Base-by-base conservation (phyloP, 2,888 invertebrate genomes). In the Agrochola litura region DNA sequence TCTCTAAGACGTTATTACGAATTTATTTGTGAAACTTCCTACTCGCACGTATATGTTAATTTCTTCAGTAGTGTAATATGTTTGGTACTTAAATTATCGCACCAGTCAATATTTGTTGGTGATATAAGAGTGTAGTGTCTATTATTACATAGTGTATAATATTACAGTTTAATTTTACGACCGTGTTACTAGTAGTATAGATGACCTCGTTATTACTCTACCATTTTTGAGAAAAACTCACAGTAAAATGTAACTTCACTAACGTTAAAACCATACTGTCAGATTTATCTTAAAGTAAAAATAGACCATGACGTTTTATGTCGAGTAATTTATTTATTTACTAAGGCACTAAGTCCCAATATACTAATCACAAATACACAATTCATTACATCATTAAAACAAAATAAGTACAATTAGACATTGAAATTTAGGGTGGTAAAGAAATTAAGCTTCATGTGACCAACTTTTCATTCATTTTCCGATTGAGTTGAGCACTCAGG, bases 41-140 rank as follows among this genome's bases (percentile, higher is more conserved):
- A 49, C 22, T 74, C 37, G 56, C 73, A 76, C 56, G 58, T 68
- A 19, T 30, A 43, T 54, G 70, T 43, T 81, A 83, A 79, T 86
- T 54, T 70, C 58, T 65, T 74, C 63, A 52, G 0, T 65, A 68
- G 68, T 70, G 74, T 68, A 46, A 58, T 69, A 30, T 52, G 63
- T 84, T 69, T 67, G 80, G 84, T 60, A 66, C 46, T 54, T 73
- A 37, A 67, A 85, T 77, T 72, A 78, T 71, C 68, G 54, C 14
- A 58, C 52, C 54, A 67, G 73, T 85, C 61, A 82, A 74, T 82
- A 77, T 74, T 65, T 49, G 73, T 69, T 58, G 6, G 61, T 77
- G 58, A 37, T 43, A 61, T 46, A 49, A 14, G n/a, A 61, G 30
- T 72, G 68, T 63, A 25, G 78, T 64, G 72, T n/a, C n/a, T n/a